Conservation (phyloP, 1,140 invertebrate genomes). For the Batillaria attramentaria region DNA sequence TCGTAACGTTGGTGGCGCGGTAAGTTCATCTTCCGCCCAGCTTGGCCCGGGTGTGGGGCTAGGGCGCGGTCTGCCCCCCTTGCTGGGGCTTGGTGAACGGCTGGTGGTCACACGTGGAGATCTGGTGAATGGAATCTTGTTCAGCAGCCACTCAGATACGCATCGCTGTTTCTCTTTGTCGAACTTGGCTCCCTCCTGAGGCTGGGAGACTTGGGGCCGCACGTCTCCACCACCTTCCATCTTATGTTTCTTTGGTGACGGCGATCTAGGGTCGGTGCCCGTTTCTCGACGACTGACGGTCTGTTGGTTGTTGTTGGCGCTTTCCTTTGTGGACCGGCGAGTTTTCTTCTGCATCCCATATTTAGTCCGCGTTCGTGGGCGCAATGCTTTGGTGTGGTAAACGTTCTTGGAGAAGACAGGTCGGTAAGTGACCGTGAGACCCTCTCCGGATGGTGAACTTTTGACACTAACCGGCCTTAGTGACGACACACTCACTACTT, state of each 20-base stretch:
- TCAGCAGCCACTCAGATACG: background rate
- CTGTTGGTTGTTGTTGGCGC: background rate
- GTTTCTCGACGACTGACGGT: background rate
- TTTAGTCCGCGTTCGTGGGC: too few relatives aligned
- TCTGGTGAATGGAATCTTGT: background rate
- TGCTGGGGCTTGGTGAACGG: background rate
- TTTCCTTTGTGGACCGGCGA: background rate
- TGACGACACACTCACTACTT: background rate
- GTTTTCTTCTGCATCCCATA: background rate
- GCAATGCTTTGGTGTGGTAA: too few relatives aligned
- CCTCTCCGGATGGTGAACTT: background rate
- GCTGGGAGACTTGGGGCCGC: background rate
- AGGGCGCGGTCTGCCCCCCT: background rate
- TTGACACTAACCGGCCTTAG: slow-evolving; percentile 8
- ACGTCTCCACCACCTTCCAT: background rate
- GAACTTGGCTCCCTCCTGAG: background rate
- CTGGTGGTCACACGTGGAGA: background rate
- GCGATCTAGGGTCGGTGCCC: background rate
- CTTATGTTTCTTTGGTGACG: background rate
- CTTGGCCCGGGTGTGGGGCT: background rate
- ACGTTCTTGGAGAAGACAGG: background rate
- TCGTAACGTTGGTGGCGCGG: too few relatives aligned
- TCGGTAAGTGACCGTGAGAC: slow-evolving; percentile 9
- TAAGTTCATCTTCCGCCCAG: slow-evolving; percentile 4
- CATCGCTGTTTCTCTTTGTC: too few relatives aligned